Evolutionary conservation across 2,888 invertebrate genomes (phyloP), one percentile per base, ranked within the genome.

Genomic region (Coelogynopora nodosa): DNA sequence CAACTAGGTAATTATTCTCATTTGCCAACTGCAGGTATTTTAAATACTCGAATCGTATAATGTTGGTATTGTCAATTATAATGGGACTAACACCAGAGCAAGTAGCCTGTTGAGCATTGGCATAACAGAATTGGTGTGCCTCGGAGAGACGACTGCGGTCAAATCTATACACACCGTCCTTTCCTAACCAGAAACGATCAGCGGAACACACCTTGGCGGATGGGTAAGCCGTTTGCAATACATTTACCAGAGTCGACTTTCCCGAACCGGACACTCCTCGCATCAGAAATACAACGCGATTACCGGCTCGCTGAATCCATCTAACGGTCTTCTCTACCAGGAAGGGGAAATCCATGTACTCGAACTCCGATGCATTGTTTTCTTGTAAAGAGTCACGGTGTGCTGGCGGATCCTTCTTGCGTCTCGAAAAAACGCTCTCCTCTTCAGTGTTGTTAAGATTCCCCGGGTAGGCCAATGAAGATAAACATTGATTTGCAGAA

Each of bases 261-360:
- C 92, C 92, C 30, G 91, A 90, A 0, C 92, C 92, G n/a, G 92
- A 90, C 2, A 92, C 88, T 1, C 92, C 92, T 85, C 92, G 88
- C 90, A 92, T 90, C 18, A 92, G 89, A 87, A 92, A 91, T 89
- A 92, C 90, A 0, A 90, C 89, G 23, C 74, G 74, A 23, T 26
- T 88, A 89, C 89, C 0, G 89, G 88, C 10, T 88, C 84, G 67
- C 87, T 86, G 10, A 90, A 74, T 74, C 74, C 74, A 74, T 13
- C 74, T 10, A 74, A 74, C 23, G 2, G 23, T 5, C 23, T 74
- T 74, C 74, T 74, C 74, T 2, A 23, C 5, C 10, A 74, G 23
- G 23, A 74, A 74, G 5, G 74, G 2, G 27, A 74, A 74, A 74
- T 74, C 23, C 74, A 74, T 74, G 27, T 74, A 74, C 5, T 74